A percentile compares a stretch with the other conserved stretches of the same genome.
These are phyloP conservation scores for Hecatera dysodea DNA, from an alignment of 2,888 invertebrate species.

Conservation along the genomic window DNA sequence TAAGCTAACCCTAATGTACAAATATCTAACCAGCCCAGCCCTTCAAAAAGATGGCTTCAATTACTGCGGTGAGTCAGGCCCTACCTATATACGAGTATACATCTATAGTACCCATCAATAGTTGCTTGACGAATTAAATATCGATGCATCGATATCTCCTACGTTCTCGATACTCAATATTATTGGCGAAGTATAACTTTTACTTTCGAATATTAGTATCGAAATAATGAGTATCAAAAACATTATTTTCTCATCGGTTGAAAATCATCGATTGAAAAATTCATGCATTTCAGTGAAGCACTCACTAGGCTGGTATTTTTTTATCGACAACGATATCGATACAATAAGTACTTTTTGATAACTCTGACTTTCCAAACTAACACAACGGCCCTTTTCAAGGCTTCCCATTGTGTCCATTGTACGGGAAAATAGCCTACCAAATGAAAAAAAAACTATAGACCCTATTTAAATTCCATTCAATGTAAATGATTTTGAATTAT, in stretches of 20 bases:
- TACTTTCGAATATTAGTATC: too few relatives aligned
- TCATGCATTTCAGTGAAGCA: too few relatives aligned
- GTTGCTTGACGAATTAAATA: not conserved
- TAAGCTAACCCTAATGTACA: conserved; percentile 2
- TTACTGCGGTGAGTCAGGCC: conserved; percentile 50
- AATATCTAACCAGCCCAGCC: conserved; percentile 29
- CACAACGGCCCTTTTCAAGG: conserved; percentile 9
- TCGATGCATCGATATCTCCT: conserved; percentile 1
- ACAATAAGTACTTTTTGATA: not conserved
- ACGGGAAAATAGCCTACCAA: conserved; percentile 13
- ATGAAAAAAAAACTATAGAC: conserved; percentile 18
- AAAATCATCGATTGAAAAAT: too few relatives aligned
- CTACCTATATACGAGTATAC: too few relatives aligned
- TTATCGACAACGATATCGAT: too few relatives aligned
- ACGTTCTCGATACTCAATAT: not conserved
- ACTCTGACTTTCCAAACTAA: not conserved
- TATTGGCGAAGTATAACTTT: not conserved
- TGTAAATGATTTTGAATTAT: conserved; percentile 53
- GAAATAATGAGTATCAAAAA: too few relatives aligned
- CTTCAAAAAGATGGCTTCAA: conserved; percentile 48
- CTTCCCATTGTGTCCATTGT: conserved; percentile 31
- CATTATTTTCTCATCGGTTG: too few relatives aligned
- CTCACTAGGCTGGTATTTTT: too few relatives aligned
- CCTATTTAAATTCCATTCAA: conserved; percentile 50
- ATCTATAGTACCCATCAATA: not conserved